Evolutionary conservation across 1,140 invertebrate species (phyloP).

Genomic region (Drosophila simulans): DNA sequence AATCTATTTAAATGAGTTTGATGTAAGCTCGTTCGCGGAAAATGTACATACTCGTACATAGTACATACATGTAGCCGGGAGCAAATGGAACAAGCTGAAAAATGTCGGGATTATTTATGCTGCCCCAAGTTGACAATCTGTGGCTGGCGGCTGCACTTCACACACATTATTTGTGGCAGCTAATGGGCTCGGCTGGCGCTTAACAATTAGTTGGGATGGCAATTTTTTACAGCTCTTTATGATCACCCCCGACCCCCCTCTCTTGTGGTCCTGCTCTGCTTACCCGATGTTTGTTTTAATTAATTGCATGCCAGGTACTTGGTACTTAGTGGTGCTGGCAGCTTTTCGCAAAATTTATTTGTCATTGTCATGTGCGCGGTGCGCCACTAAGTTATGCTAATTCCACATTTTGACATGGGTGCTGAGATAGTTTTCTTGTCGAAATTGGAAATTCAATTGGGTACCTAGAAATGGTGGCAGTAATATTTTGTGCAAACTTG

Average conservation of each 20-base stretch:
- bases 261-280: constrained; percentile 12
- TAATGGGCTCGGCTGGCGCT: constrained; percentile 69
- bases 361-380: constrained; percentile 68
- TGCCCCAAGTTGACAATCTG: constrained; percentile 50
- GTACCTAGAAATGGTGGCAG: constrained; percentile 16
- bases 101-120: constrained; percentile 31
- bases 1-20: constrained; percentile 69
- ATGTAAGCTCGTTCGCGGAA: constrained; percentile 46
- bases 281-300: constrained; percentile 70
- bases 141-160: constrained; percentile 49
- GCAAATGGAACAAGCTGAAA: constrained; percentile 31
- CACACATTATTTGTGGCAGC: constrained; percentile 47
- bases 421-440: constrained; percentile 63
- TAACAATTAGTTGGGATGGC: constrained; percentile 72
- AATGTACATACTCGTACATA: constrained; percentile 3
- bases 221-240: constrained; percentile 56
- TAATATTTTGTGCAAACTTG: constrained; percentile 26
- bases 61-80: background rate
- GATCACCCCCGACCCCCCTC: constrained; percentile 11
- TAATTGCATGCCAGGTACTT: constrained; percentile 73
- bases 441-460: constrained; percentile 64
- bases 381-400: constrained; percentile 69
- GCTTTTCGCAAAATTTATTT: constrained; percentile 75
- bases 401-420: constrained; percentile 64
- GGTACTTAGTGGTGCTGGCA: constrained; percentile 64